Evolutionary conservation across 2,888 invertebrate genomes (phyloP).

Genomic region (Cylindroiulus punctatus): DNA sequence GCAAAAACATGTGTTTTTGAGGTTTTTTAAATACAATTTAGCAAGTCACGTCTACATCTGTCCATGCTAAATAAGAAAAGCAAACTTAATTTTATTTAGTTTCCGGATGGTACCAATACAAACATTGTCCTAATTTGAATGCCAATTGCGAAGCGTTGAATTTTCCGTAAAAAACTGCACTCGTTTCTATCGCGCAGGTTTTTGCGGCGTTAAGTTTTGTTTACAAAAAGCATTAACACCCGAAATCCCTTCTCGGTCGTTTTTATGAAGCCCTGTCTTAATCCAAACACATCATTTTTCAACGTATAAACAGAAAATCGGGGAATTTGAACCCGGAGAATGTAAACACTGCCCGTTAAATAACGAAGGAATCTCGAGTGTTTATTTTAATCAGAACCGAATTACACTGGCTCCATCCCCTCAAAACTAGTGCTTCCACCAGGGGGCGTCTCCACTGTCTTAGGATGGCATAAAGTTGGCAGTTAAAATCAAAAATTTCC

Average conservation of each 20-base stretch:
- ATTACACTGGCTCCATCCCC: neutral
- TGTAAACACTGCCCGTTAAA: conserved; percentile 6
- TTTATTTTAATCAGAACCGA: conserved; percentile 24
- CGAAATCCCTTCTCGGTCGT: neutral
- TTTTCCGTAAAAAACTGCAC: too few species aligned
- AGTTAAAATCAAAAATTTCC: too few species aligned
- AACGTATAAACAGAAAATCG: conserved; percentile 23
- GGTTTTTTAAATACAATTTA: too few species aligned
- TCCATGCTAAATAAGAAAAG: too few species aligned
- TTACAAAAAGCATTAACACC: conserved; percentile 7
- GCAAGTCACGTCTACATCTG: too few species aligned
- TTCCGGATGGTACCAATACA: too few species aligned
- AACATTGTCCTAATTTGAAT: too few species aligned
- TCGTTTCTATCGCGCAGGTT: neutral
- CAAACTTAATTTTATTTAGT: too few species aligned
- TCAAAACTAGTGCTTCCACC: neutral
- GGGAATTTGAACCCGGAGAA: conserved; percentile 16
- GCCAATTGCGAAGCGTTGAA: too few species aligned
- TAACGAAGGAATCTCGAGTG: conserved; percentile 8
- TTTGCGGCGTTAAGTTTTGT: neutral
- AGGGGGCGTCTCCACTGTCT: neutral
- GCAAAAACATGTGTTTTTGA: too few species aligned
- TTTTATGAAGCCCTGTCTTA: conserved; percentile 31
- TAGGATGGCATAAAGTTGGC: too few species aligned
- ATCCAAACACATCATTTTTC: conserved; percentile 24